A percentile compares a stretch with the other conserved stretches of the same genome.
Evolutionary conservation across 2,888 invertebrate genomes (phyloP).

Genomic region (Molanna angustata): DNA sequence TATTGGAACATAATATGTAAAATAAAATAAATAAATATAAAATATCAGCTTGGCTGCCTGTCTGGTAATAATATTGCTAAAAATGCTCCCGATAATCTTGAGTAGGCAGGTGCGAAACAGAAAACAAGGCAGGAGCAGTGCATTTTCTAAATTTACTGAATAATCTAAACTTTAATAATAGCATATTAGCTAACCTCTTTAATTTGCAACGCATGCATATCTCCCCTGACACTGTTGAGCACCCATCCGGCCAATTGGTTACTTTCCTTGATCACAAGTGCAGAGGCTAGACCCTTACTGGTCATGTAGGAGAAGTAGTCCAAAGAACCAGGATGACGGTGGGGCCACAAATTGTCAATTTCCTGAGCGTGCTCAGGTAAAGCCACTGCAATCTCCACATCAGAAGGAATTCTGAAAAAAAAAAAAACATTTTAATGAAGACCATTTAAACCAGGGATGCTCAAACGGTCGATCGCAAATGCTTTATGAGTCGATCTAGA

Average conservation of each 20-base stretch:
- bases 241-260: constrained; percentile 24
- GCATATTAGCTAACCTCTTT: constrained; percentile 15
- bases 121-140: no score
- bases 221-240: constrained; percentile 19
- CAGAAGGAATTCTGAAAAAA: constrained; percentile 11
- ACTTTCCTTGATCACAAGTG: constrained; percentile 5
- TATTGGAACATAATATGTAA: no score
- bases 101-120: no score
- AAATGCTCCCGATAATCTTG: no score
- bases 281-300: background rate
- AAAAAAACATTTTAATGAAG: no score
- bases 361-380: constrained; percentile 10
- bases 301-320: constrained; percentile 23
- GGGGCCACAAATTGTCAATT: constrained; percentile 24
- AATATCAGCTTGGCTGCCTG: no score
- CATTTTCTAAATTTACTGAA: background rate
- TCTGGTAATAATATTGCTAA: no score
- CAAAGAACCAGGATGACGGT: constrained; percentile 23
- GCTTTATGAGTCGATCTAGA: no score
- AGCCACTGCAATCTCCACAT: constrained; percentile 3
- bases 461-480: no score
- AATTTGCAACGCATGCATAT: constrained; percentile 21
- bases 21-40: no score
- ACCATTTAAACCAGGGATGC: no score
- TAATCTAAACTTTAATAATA: background rate